These are phyloP conservation scores for Cephus cinctus DNA, from an alignment of 1,140 invertebrate species.

Conservation along the genomic window DNA sequence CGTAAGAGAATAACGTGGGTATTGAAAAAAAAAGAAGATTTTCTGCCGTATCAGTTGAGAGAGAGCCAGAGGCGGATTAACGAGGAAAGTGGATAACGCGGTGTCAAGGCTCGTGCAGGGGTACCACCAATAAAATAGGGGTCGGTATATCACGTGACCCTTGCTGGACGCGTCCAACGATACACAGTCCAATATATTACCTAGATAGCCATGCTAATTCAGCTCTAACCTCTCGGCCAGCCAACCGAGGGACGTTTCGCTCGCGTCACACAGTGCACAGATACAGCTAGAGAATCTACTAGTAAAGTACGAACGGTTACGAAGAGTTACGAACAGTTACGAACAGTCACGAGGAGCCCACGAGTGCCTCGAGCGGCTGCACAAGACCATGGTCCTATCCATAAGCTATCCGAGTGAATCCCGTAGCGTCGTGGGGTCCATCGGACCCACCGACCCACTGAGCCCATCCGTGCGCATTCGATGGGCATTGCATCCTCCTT, in stretches of 20 bases:
- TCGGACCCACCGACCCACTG: too few species aligned
- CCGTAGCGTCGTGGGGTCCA: too few species aligned
- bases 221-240: constrained; percentile 27
- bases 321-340: too few species aligned
- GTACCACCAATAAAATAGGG: constrained; percentile 36
- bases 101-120: constrained; percentile 26
- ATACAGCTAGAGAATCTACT: too few species aligned
- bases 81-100: constrained; percentile 37
- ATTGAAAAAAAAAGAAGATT: constrained; percentile 26
- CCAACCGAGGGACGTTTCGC: constrained; percentile 22
- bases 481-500: constrained; percentile 34
- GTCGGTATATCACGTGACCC: constrained; percentile 34
- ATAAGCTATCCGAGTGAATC: too few species aligned
- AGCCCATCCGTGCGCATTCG: constrained; percentile 24
- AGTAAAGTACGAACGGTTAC: too few species aligned
- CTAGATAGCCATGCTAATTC: constrained; percentile 48
- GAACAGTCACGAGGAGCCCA: too few species aligned
- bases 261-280: too few species aligned
- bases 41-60: constrained; percentile 16
- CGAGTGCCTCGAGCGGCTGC: too few species aligned
- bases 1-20: too few species aligned
- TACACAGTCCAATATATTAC: constrained; percentile 45
- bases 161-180: constrained; percentile 34
- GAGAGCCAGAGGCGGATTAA: constrained; percentile 29
- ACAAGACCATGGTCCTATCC: too few species aligned